Evolutionary conservation across 2,797 vertebrate species (phyloP), one percentile per base, ranked within the genome.

Genomic region (Micropoecilia bifurca): DNA sequence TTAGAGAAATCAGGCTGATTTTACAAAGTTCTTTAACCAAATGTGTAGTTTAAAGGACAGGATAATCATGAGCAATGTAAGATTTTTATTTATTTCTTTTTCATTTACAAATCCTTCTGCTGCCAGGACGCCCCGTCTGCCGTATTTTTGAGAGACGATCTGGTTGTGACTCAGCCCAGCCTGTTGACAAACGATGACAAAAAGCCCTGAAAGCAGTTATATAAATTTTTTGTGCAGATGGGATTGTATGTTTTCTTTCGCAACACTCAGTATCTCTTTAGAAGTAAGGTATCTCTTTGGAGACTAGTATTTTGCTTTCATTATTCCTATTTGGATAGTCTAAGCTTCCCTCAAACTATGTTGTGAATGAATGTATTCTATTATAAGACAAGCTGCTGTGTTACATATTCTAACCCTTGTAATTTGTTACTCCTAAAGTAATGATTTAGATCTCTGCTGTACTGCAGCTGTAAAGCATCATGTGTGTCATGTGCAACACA

Each of bases 161-260:
- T 33, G 30, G 10, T 20, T 50, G 25, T 68, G 74, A 76, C 22
- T 76, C 45, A 75, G 33, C 47, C 47, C 47, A 36, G 72, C 5
- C 72, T 73, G 72, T 28, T 73, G 72, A 36, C 18, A 39, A 73
- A 73, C 30, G 18, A 53, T 73, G 9, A 53, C 66, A 43, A 53
- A 22, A 53, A 53, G 48, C 3, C 41, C 48, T 13, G 41, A 46
- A 71, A 45, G 43, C 13, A 45, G n/a, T 71, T 71, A 71, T 28
- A 71, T 46, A 71, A 46, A 46, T 71, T 28, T 53, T 28, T 71
- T 28, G 68, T 71, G 25, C 68, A 71, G 68, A 71, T 46, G 68
- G 68, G 25, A 16, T n/a, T 43, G 22, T 69, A 7, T 69, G 66
- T 69, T 69, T 69, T 12, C 66, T n/a, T 69, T 69, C 39, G 43